Evolutionary conservation across 2,888 invertebrate species (phyloP).

Genomic region (Ichneumoninae sp.): DNA sequence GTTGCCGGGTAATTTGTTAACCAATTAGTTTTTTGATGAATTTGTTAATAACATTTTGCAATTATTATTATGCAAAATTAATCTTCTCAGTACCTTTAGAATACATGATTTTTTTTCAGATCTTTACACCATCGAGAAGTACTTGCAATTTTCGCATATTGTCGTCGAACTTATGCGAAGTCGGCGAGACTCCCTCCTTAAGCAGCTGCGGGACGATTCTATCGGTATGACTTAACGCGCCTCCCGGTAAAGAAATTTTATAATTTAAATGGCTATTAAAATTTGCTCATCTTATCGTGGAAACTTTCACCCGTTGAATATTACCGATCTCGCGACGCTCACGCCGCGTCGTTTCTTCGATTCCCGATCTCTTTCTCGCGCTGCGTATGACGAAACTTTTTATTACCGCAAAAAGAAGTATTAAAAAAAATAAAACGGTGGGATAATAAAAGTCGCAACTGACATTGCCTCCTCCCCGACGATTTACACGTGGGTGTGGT

Average conservation of each 20-base stretch:
- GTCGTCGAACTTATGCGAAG: no score
- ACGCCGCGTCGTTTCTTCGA: not conserved
- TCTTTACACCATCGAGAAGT: no score
- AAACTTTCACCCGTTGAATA: conserved; percentile 52
- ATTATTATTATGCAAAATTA: no score
- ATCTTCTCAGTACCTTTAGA: no score
- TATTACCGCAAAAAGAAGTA: conserved; percentile 26
- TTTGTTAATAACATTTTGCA: no score
- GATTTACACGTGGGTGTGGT: conserved; percentile 47
- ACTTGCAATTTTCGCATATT: no score
- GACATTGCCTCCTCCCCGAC: conserved; percentile 20
- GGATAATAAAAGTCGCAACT: conserved; percentile 40
- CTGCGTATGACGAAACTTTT: conserved; percentile 44
- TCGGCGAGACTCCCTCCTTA: no score
- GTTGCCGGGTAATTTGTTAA: no score
- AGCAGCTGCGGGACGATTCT: conserved; percentile 11
- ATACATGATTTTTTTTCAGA: no score
- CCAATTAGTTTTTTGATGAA: no score
- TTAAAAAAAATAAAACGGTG: not conserved
- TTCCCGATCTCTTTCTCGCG: not conserved
- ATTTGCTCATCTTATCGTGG: conserved; percentile 29
- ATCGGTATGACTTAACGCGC: conserved; percentile 20
- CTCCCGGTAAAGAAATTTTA: conserved; percentile 9
- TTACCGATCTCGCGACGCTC: not conserved
- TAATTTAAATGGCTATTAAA: conserved; percentile 22